Percentiles rank a stretch among this genome's conserved stretches.
Evolutionary conservation across 2,113 vertebrate species (phyloP).

Genomic region (Notiomystis cincta): DNA sequence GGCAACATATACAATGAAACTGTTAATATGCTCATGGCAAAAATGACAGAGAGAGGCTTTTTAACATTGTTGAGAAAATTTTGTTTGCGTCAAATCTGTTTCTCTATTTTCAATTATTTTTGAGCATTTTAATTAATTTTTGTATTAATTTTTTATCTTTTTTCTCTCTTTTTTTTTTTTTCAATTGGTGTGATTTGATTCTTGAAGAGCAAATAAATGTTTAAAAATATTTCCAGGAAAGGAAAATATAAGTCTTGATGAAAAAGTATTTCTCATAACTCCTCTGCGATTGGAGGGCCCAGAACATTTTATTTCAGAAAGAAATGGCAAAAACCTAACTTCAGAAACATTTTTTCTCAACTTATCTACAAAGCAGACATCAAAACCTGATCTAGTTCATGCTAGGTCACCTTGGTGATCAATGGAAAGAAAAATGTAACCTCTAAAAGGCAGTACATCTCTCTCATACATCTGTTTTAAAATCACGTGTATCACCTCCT

Average conservation of each 20-base stretch:
- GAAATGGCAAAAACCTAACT: neutral
- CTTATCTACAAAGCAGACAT: neutral
- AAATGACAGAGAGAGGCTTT: neutral
- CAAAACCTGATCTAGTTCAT: neutral
- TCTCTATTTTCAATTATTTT: neutral
- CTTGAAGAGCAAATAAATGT: neutral
- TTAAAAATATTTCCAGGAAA: neutral
- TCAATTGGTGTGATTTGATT: neutral
- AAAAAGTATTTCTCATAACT: neutral
- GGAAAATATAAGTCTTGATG: neutral
- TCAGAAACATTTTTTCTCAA: neutral
- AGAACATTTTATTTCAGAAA: neutral
- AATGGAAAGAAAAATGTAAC: neutral
- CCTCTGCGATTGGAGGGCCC: neutral
- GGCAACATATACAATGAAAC: neutral
- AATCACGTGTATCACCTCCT: neutral
- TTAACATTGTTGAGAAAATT: neutral
- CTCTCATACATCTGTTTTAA: neutral
- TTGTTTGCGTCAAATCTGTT: neutral
- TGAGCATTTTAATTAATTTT: neutral
- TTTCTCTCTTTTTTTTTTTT: neutral
- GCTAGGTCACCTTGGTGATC: neutral
- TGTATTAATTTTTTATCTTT: too few relatives aligned
- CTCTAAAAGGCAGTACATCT: neutral
- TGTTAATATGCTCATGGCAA: neutral